Evolutionary conservation across 2,888 invertebrate genomes (phyloP), one percentile per base, ranked within the genome.

Genomic region (Cephus nigrinus): DNA sequence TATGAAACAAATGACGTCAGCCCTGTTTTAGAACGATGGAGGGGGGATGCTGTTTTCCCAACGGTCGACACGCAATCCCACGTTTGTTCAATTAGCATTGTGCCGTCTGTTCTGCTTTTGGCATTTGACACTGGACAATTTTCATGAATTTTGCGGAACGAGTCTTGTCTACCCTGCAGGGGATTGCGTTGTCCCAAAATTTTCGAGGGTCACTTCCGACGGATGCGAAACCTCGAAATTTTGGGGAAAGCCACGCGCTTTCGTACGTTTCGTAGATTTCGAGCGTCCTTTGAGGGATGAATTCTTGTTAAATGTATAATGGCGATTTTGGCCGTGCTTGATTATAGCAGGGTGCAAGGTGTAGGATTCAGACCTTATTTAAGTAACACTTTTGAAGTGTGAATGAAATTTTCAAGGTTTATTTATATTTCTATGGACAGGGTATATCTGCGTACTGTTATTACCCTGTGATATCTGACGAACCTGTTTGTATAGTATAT

Each of bases 21-120:
- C 78, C 80, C 76, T 74, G 81, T 23, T 55, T 0, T 23, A 9
- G 55, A 23, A 55, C 0, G 5, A 55, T 2, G 55, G 23, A 9
- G 55, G 55, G 9, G 9, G 2, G 9, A 9, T 23, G 9, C 15
- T 55, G 55, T 55, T 23, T 55, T 55, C 23, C 55, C 55, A 23
- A 55, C 23, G 55, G 55, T 15, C 9, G 9, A 23, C 23, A 9
- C 0, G 55, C 55, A 55, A 55, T 23, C 9, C 23, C 76, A 76
- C 80, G 77, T 82, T 82, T 80, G 80, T 78, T 55, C 79, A 81
- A 84, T 84, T 83, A 83, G 80, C 81, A 82, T 82, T 79, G 75
- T 72, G 71, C 69, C 81, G 9, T 5, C 55, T 55, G 55, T 55
- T 55, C 23, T 55, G 55, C 55, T 55, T 55, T 23, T 23, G 55